Conservation (phyloP, 2,113 vertebrate genomes). For the Pagrus major region DNA sequence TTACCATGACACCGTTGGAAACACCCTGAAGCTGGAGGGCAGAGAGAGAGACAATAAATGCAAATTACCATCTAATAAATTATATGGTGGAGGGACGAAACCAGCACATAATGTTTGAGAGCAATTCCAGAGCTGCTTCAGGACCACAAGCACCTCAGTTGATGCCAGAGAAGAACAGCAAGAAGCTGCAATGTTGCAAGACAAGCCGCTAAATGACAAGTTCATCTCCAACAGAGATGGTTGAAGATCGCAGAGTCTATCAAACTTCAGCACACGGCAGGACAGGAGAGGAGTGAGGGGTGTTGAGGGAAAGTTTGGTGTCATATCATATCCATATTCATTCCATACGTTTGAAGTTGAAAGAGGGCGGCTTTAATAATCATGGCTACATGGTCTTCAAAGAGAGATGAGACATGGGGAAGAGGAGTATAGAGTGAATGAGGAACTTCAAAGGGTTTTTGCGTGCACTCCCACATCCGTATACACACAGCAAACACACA, state of each 20-base stretch:
- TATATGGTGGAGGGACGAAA: background rate
- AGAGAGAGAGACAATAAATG: background rate
- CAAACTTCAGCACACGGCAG: constrained; percentile 39
- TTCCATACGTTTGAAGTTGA: constrained; percentile 80
- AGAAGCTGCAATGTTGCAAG: constrained; percentile 6
- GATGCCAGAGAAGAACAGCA: background rate
- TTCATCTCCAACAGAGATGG: constrained; percentile 28
- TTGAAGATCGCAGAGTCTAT: constrained; percentile 14
- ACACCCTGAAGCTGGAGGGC: background rate
- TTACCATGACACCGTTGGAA: constrained; percentile 7
- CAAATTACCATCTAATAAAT: constrained; percentile 23
- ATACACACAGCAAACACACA: constrained; percentile 51
- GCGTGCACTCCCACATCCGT: constrained; percentile 47
- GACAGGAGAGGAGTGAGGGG: constrained; percentile 22
- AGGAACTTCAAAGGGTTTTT: constrained; percentile 77
- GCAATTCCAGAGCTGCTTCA: background rate
- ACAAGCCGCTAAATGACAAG: constrained; percentile 35
- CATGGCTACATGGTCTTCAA: constrained; percentile 78
- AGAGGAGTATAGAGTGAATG: constrained; percentile 71
- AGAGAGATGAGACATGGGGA: constrained; percentile 72
- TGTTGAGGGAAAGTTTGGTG: constrained; percentile 49
- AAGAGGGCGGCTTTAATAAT: constrained; percentile 76
- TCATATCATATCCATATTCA: constrained; percentile 74
- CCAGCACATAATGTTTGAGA: constrained; percentile 15
- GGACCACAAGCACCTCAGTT: constrained; percentile 14